Base-by-base conservation (phyloP, 2,797 vertebrate genomes). In the Catharus ustulatus region DNA sequence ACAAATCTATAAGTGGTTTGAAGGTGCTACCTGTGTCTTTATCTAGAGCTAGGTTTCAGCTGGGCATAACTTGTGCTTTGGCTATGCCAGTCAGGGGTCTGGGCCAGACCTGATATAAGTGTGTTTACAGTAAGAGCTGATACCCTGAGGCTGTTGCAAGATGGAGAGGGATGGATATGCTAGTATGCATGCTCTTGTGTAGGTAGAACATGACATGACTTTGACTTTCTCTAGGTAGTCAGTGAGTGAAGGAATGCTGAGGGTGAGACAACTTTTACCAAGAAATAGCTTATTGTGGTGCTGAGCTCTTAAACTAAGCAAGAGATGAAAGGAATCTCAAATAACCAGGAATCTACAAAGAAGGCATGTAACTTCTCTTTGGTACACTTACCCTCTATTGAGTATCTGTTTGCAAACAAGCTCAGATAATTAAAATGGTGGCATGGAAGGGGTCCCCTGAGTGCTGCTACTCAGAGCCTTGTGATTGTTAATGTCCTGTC, bases 401-500 rank as follows among this genome's bases (percentile, higher is more conserved):
- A 59, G 15, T 77, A 36, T n/a, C 38, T 77, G 6, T 46, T 74
- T 87, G 46, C 49, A 77, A 43, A 46, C 7, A 54, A 93, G 29
- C 48, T 91, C 58, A 75, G 40, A 26, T 68, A 45, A 88, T 71
- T 86, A n/a, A 91, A 76, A 40, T 76, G 40, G 17, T 67, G 34
- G 9, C 30, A 9, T 63, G 63, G 48, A 58, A 32, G 23, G 43
- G 10, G 9, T n/a, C 15, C 75, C 24, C 45, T 38, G 48, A 54
- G 21, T 90, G 54, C 43, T 86, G 51, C 43, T 93, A 55, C 67
- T 95, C 29, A 67, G 83, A 81, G 38, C 21, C 13, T 82, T 84
- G 69, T 75, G 54, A 52, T 78, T 94, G 87, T 40, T 92, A 79
- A 38, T 91, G 87, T 94, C 36, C 12, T 89, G 85, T 96, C 90